Base-by-base conservation (phyloP, 2,888 invertebrate species). In the Parthenolecanium corni region DNA sequence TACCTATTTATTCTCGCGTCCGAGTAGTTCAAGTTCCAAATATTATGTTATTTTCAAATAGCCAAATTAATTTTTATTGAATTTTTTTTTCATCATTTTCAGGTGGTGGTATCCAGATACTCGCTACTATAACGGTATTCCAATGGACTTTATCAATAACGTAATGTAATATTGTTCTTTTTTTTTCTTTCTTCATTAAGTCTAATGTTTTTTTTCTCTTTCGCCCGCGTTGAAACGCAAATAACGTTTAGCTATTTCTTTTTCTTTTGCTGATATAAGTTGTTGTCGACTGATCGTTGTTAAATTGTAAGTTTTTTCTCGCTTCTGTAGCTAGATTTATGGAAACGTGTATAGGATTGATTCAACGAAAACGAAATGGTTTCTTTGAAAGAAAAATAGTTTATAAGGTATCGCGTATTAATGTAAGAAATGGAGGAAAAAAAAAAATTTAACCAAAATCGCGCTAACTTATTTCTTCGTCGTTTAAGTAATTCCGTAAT, bases 281-380 rank as follows among this genome's bases (percentile, higher is more conserved):
- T 47, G 47, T 58, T 47, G 58, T 58, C 58, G 58, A 58, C 58
- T 58, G 51, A 58, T 58, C 47, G 58, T 58, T 58, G 49, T 58
- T 56, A 56, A 20, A 36, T 58, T 58, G 21, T 58, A 49, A 58
- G 49, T 47, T 49, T 58, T 58, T 31, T 31, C 5, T 31, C 49
- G 58, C 58, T 58, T 58, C 49, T 58, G 31, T 58, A 58, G 58
- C 46, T 58, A 58, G 49, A 36, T 49, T 47, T 58, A 58, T 58
- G 58, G 49, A 58, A 58, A 31, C 36, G 47, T 47, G n/a, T n/a
- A 14, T 36, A 44, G 20, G 46, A 44, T 14, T 44, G 16, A 14
- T 44, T 44, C n/a, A 16, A 44, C 46, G 46, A 44, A 44, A 44
- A 44, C 18, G 16, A 44, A 44, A 16, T 44, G 46, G n/a, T 18